Percentiles rank a stretch among this genome's conserved stretches.
Evolutionary conservation across 1,140 invertebrate genomes (phyloP).

Genomic region (Dryas iulia): DNA sequence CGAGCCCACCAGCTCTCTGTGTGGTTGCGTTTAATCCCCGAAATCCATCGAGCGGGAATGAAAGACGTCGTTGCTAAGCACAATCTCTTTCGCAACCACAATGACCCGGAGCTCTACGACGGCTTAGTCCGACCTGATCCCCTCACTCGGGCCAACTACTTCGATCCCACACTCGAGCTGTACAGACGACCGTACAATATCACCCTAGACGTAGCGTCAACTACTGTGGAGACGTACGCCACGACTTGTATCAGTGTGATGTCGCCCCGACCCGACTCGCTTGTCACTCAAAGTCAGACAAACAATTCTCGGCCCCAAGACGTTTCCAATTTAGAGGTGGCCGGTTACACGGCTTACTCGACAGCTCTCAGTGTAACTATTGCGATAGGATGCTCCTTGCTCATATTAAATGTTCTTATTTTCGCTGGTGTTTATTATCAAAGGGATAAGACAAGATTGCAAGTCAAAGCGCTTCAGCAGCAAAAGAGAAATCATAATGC

Average conservation of each 20-base stretch:
- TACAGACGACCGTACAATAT: conserved; percentile 81
- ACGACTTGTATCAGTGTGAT: conserved; percentile 82
- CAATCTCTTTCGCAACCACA: conserved; percentile 91
- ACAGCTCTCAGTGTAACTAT: conserved; percentile 93
- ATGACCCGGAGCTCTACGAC: conserved; percentile 90
- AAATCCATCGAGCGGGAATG: conserved; percentile 93
- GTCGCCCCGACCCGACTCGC: conserved; percentile 73
- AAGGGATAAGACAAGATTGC: conserved; percentile 88
- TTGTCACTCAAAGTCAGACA: conserved; percentile 70
- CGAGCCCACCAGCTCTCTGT: conserved; percentile 95
- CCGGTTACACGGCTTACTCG: conserved; percentile 89
- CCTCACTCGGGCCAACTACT: conserved; percentile 80
- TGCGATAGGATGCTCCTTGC: conserved; percentile 91
- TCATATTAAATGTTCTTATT: conserved; percentile 92
- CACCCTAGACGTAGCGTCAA: conserved; percentile 79
- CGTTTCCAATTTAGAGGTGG: conserved; percentile 86
- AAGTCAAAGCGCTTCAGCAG: conserved; percentile 88
- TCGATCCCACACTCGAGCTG: conserved; percentile 77
- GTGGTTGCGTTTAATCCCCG: conserved; percentile 95
- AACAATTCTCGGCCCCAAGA: conserved; percentile 82
- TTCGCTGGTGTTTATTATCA: conserved; percentile 94
- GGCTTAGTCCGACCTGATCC: conserved; percentile 90
- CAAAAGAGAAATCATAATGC: conserved; percentile 86
- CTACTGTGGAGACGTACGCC: conserved; percentile 82
- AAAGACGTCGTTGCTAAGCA: conserved; percentile 91